A percentile compares a stretch with the other conserved stretches of the same genome.
phyloP scores from a whole-genome alignment of 2,797 vertebrate species.

The Periophthalmus magnuspinnatus region DNA sequence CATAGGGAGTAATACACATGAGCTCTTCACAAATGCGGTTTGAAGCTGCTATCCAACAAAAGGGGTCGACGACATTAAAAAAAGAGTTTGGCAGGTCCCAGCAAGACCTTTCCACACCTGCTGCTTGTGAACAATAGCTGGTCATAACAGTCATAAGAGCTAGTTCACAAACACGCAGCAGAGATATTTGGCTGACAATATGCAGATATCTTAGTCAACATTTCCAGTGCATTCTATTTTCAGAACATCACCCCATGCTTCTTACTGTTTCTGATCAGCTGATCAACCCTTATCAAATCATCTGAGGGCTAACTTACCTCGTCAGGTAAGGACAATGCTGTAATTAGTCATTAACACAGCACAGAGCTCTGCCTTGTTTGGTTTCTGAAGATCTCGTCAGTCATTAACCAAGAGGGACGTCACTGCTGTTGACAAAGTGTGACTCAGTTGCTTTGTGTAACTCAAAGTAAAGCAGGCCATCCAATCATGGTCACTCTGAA shows the following conservation, averaged over 20 bases:
- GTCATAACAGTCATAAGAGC: conserved; percentile 38
- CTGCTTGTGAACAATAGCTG: conserved; percentile 47
- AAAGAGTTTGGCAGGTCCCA: conserved; percentile 57
- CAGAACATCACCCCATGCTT: conserved; percentile 48
- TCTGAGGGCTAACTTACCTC: conserved; percentile 54
- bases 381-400: conserved; percentile 58
- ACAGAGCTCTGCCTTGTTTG: conserved; percentile 62
- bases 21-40: not conserved
- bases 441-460: conserved; percentile 66
- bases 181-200: conserved; percentile 35
- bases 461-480: conserved; percentile 43
- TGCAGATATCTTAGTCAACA: conserved; percentile 50
- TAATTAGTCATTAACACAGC: conserved; percentile 69
- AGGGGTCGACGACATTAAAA: conserved; percentile 16
- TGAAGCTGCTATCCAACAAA: conserved; percentile 4
- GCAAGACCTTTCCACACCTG: conserved; percentile 67
- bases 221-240: conserved; percentile 60
- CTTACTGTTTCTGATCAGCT: conserved; percentile 33
- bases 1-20: conserved; percentile 16
- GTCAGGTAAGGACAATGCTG: conserved; percentile 47
- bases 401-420: conserved; percentile 75
- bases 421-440: conserved; percentile 67
- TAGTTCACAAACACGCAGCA: conserved; percentile 33
- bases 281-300: conserved; percentile 26
- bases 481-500: conserved; percentile 50